Evolutionary conservation across 2,888 invertebrate species (phyloP).

Genomic region (Polymixis lichenea): DNA sequence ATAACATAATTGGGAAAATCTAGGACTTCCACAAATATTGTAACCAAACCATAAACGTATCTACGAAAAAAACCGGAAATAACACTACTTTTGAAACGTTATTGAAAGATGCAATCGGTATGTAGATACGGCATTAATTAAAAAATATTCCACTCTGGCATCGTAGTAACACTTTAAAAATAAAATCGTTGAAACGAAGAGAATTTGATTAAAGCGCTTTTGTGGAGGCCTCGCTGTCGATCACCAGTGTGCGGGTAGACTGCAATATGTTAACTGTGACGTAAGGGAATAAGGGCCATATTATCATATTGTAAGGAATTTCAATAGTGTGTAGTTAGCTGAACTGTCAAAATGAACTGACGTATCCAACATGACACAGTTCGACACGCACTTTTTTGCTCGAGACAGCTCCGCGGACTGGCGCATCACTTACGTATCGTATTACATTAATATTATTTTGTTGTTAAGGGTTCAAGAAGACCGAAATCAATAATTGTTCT

Average conservation of each 20-base stretch:
- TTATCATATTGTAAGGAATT: too few species aligned
- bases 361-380: too few species aligned
- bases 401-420: too few species aligned
- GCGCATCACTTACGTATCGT: too few species aligned
- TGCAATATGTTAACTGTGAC: constrained; percentile 9
- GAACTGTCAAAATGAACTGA: too few species aligned
- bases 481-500: too few species aligned
- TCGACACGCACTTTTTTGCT: too few species aligned
- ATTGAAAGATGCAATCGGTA: neutral
- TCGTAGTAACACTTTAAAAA: constrained; percentile 9
- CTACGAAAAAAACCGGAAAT: too few species aligned
- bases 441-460: too few species aligned
- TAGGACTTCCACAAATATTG: neutral
- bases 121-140: neutral
- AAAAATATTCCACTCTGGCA: neutral
- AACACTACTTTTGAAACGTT: too few species aligned
- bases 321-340: too few species aligned
- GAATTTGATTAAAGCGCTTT: constrained; percentile 29
- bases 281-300: neutral
- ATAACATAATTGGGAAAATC: neutral
- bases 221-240: neutral
- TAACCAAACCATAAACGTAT: neutral
- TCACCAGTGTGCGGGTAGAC: neutral
- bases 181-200: neutral
- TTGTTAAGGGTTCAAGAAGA: too few species aligned